Evolutionary conservation across 2,888 invertebrate species (phyloP), one percentile per base, ranked within the genome.

Genomic region (Cantharis rustica): DNA sequence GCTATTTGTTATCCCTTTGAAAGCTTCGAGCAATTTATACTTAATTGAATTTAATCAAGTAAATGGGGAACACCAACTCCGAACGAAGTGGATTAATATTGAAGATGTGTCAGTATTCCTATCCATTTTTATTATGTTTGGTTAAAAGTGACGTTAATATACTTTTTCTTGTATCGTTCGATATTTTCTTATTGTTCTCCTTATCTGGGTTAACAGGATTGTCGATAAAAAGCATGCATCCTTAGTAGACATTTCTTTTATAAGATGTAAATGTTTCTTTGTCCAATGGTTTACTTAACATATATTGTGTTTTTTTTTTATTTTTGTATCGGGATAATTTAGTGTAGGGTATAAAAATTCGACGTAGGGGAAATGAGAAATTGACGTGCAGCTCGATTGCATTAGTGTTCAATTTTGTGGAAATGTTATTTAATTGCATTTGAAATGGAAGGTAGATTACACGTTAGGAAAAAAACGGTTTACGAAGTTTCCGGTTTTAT

Each of bases 21-120:
- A 64, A 72, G 72, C 72, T 61, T 47, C 9, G 17, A 72, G 27
- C 31, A 64, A 64, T 64, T 72, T 68, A 66, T 20, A 62, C 61
- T 71, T 71, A 71, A 71, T 72, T 64, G 72, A 61, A 66, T 72
- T 72, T 66, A 72, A 72, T 72, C 72, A 72, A 72, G 66, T 72
- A 72, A 72, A 72, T 68, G 68, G 15, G 13, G 66, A 66, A 66
- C 23, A 20, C 64, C 64, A 66, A 63, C 63, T 63, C 47, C 9
- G 47, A 47, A n/a, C 47, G n/a, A n/a, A 47, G 47, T 47, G 47
- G 47, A 47, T 47, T 47, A 47, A 47, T 47, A 47, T 47, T 47
- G n/a, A 47, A 47, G 47, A 47, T 47, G 47, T 47, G 47, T n/a
- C 47, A 47, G 47, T 47, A 47, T 47, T 47, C n/a, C 47, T 7